These are phyloP conservation scores for Drosophila mettleri DNA, from an alignment of 2,888 invertebrate species.

Conservation along the genomic window DNA sequence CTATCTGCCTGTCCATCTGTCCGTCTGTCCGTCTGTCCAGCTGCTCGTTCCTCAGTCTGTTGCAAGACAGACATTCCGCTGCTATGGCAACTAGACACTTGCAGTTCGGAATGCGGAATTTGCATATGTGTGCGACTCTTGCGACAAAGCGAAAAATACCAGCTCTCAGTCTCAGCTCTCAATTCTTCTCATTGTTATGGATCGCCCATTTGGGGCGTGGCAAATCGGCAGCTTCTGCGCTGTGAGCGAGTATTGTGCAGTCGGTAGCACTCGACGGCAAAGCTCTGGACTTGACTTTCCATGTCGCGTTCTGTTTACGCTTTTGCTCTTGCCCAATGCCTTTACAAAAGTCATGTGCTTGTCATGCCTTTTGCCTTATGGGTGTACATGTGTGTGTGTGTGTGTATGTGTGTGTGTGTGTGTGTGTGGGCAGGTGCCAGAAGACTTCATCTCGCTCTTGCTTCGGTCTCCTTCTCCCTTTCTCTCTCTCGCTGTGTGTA, in stretches of 20 bases:
- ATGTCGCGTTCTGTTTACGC: slow-evolving; percentile 8
- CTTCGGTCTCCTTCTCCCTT: slow-evolving; percentile 2
- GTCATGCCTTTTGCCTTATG: slow-evolving; percentile 29
- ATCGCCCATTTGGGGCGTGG: too few relatives aligned
- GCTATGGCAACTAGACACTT: too few relatives aligned
- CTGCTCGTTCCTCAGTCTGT: not conserved
- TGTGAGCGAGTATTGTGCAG: not conserved
- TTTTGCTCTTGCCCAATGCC: slow-evolving; percentile 6
- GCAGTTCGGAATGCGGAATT: too few relatives aligned
- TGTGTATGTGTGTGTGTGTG: slow-evolving; percentile 7
- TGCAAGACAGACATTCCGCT: too few relatives aligned
- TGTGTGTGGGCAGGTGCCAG: slow-evolving; percentile 37
- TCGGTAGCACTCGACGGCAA: not conserved
- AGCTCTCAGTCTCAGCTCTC: too few relatives aligned
- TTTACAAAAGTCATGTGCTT: slow-evolving; percentile 34
- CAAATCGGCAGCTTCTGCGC: too few relatives aligned
- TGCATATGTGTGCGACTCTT: too few relatives aligned
- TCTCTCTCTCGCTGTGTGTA: slow-evolving; percentile 13
- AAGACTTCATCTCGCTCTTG: slow-evolving; percentile 47
- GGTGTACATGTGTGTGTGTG: slow-evolving; percentile 6
- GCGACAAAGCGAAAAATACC: too few relatives aligned
- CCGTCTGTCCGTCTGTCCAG: not conserved
- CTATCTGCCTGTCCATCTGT: not conserved
- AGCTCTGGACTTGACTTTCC: not conserved
- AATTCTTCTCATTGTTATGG: too few relatives aligned